Conservation (phyloP, 1,140 invertebrate genomes). For the Pseudomyrmex concolor region DNA sequence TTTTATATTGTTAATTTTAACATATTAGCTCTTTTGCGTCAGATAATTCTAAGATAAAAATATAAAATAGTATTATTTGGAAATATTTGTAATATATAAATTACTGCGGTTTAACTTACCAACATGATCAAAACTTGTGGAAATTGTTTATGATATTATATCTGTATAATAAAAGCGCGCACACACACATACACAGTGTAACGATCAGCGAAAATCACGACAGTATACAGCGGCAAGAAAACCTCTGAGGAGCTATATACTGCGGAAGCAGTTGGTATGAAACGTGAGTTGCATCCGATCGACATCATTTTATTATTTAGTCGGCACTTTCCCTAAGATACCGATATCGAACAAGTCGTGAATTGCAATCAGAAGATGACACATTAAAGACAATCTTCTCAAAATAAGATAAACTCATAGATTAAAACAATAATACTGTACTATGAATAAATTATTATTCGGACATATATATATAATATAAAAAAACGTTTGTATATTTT, state of each 20-base stretch:
- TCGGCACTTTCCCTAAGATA: conserved; percentile 66
- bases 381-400: conserved; percentile 30
- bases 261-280: conserved; percentile 71
- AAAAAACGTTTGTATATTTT: not conserved
- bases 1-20: no score
- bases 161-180: conserved; percentile 16
- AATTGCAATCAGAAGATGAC: conserved; percentile 56
- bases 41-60: no score
- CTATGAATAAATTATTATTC: no score
- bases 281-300: conserved; percentile 75
- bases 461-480: no score
- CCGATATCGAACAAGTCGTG: conserved; percentile 56
- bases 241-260: conserved; percentile 77
- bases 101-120: conserved; percentile 63
- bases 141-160: conserved; percentile 18
- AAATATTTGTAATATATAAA: not conserved
- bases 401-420: conserved; percentile 4
- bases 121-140: conserved; percentile 53
- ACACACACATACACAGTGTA: conserved; percentile 26
- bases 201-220: conserved; percentile 68
- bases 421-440: no score
- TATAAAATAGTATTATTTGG: no score
- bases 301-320: conserved; percentile 41
- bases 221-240: conserved; percentile 57
- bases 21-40: no score